A percentile compares a stretch with the other conserved stretches of the same genome.
Evolutionary conservation across 2,888 invertebrate species (phyloP).

Genomic region (Lepidocyrtoides sp.): DNA sequence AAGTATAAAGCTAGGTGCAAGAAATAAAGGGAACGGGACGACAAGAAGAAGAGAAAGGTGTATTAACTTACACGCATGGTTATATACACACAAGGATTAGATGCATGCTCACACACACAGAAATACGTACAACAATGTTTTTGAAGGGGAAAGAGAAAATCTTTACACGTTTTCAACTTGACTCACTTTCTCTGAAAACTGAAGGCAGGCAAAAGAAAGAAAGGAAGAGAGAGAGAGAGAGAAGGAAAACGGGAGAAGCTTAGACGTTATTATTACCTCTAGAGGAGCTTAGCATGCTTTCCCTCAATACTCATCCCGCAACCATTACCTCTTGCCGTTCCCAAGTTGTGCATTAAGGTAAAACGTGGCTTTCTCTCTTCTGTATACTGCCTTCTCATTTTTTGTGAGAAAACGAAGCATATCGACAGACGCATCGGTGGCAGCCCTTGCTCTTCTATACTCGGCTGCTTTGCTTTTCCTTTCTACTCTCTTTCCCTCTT

Average conservation of each 20-base stretch:
- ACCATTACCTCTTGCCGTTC: constrained; percentile 79
- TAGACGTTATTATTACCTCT: constrained; percentile 59
- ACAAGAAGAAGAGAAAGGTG: constrained; percentile 17
- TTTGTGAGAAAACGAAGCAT: constrained; percentile 75
- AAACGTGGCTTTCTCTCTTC: constrained; percentile 66
- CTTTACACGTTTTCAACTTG: constrained; percentile 52
- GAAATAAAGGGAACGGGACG: constrained; percentile 2
- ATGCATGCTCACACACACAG: constrained; percentile 7
- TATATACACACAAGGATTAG: constrained; percentile 14
- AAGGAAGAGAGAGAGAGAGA: constrained; percentile 10
- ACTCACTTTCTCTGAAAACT: constrained; percentile 29
- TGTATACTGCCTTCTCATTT: constrained; percentile 52
- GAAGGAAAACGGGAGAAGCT: constrained; percentile 26
- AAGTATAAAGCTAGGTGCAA: background rate
- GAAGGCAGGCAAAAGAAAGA: constrained; percentile 31
- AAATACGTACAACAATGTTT: background rate
- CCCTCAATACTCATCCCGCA: constrained; percentile 74
- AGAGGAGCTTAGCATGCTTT: constrained; percentile 72
- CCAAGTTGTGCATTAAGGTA: constrained; percentile 79
- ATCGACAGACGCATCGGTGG: constrained; percentile 82
- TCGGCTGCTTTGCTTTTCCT: constrained; percentile 33
- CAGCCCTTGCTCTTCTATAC: constrained; percentile 53
- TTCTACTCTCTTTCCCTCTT: background rate
- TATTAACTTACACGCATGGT: background rate
- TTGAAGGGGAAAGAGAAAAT: background rate